Conservation (phyloP, 2,888 invertebrate genomes). For the Frankliniella fusca region DNA sequence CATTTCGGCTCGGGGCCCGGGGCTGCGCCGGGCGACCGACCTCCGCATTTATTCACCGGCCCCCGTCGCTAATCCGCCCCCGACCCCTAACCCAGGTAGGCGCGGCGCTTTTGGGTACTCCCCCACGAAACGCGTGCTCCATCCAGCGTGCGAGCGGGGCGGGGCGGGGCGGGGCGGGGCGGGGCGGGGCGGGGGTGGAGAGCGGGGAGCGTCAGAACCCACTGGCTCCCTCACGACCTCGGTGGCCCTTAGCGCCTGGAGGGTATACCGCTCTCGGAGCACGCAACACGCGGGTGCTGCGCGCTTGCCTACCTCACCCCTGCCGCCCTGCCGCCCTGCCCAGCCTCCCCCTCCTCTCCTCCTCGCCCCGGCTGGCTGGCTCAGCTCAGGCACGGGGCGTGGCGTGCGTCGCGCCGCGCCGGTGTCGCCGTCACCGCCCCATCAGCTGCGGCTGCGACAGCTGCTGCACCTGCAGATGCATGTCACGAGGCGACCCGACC, state of each 20-base stretch:
- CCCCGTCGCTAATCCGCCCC: no score
- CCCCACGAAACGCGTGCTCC: no score
- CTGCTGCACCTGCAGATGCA: not conserved
- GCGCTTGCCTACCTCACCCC: not conserved
- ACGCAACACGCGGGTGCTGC: not conserved
- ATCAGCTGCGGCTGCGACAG: not conserved
- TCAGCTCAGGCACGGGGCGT: no score
- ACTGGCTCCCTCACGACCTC: no score
- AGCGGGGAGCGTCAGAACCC: no score
- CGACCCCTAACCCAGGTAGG: no score
- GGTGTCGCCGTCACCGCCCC: not conserved
- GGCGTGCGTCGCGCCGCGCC: not conserved
- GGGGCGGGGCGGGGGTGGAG: no score
- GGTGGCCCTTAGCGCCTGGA: not conserved
- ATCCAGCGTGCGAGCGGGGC: no score
- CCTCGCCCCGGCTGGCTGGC: not conserved
- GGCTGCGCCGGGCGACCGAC: no score
- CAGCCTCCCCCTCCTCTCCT: not conserved
- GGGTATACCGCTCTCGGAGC: not conserved
- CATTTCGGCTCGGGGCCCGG: not conserved
- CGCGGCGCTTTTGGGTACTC: no score
- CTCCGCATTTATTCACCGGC: no score
- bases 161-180: no score
- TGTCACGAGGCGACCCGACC: not conserved
- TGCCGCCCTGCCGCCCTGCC: not conserved